A percentile compares a stretch with the other conserved stretches of the same genome.
Conservation (phyloP, 2,888 invertebrate genomes). For the Ectemnius continuus region DNA sequence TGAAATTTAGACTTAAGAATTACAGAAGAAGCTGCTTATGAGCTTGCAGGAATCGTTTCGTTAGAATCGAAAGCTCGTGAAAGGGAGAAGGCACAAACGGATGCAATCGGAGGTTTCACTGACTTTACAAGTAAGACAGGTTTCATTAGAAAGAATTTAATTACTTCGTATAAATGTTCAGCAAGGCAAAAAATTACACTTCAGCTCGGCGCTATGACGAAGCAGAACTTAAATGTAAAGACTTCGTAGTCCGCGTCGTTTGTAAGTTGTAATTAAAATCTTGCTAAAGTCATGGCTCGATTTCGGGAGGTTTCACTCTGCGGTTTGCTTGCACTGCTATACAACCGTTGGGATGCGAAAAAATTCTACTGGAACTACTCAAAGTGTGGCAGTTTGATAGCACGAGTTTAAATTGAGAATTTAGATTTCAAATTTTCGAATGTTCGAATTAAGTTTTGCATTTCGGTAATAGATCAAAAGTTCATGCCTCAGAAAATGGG, state of each 20-base stretch:
- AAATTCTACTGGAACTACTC: too few species aligned
- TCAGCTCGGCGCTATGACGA: conserved; percentile 35
- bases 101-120: not conserved
- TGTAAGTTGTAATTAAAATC: conserved; percentile 49
- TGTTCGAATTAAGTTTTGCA: too few species aligned
- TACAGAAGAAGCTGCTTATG: not conserved
- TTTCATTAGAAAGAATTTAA: conserved; percentile 43
- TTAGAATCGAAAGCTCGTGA: not conserved
- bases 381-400: too few species aligned
- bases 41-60: too few species aligned
- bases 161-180: conserved; percentile 39
- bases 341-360: too few species aligned
- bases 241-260: conserved; percentile 27
- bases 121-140: not conserved
- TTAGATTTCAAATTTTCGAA: too few species aligned
- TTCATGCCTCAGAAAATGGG: too few species aligned
- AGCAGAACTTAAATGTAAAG: conserved; percentile 41
- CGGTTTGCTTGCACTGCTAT: too few species aligned
- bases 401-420: too few species aligned
- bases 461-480: too few species aligned
- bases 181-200: conserved; percentile 28
- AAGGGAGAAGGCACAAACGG: not conserved
- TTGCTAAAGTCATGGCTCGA: conserved; percentile 17
- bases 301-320: not conserved
- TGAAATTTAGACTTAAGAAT: not conserved